Conservation (phyloP, 2,113 vertebrate species). For the Equus quagga region DNA sequence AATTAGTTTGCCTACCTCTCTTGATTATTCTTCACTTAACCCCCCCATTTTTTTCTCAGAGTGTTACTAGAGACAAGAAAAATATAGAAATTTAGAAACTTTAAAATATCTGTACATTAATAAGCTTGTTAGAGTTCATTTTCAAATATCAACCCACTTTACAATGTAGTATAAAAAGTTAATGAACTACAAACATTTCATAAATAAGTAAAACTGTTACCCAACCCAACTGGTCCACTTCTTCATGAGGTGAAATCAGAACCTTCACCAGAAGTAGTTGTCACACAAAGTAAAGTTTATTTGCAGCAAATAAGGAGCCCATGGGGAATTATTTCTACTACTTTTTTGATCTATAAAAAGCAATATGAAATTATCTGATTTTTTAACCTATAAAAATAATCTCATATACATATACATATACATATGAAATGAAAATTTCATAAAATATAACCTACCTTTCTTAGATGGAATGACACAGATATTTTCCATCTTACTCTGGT, state of each 20-base stretch:
- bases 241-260: no score
- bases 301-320: no score
- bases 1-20: background rate
- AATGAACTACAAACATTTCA: background rate
- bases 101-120: background rate
- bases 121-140: background rate
- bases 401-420: background rate
- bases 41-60: background rate
- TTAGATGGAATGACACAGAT: background rate
- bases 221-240: no score
- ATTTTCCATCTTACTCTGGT: background rate
- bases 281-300: no score
- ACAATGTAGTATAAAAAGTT: background rate
- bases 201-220: background rate
- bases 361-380: background rate
- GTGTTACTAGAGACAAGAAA: background rate
- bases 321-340: background rate
- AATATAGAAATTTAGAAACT: background rate
- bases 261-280: no score
- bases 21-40: background rate
- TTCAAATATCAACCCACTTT: background rate
- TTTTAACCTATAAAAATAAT: constrained; percentile 13
- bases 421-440: background rate
- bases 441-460: background rate
- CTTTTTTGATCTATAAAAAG: background rate